A percentile compares a stretch with the other conserved stretches of the same genome.
phyloP scores from a whole-genome alignment of 2,113 vertebrate genomes.

The Sinocyclocheilus rhinocerous region DNA sequence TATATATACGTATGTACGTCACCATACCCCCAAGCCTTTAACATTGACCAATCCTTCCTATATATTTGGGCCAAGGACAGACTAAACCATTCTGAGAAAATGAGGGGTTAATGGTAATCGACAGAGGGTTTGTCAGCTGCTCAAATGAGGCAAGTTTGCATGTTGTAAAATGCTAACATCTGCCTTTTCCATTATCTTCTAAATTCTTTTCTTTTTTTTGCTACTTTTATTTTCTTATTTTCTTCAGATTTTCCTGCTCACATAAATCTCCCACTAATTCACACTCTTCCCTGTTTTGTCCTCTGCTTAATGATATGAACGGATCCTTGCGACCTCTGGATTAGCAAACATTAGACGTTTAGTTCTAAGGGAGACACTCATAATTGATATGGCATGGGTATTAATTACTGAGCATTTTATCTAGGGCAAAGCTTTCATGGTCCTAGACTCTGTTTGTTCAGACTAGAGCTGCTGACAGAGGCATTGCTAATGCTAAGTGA shows the following conservation, averaged over 20 bases:
- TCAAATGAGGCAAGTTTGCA: background rate
- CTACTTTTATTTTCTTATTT: background rate
- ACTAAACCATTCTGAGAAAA: constrained; percentile 37
- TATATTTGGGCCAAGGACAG: constrained; percentile 52
- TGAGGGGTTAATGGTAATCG: constrained; percentile 7
- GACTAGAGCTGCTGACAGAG: background rate
- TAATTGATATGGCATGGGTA: constrained; percentile 44
- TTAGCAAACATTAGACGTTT: constrained; percentile 39
- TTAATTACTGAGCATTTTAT: constrained; percentile 49
- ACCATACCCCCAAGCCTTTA: constrained; percentile 27
- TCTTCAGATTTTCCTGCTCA: no score
- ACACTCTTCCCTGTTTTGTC: background rate
- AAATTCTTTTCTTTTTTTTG: background rate
- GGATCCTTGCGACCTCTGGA: background rate
- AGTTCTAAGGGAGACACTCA: constrained; percentile 38
- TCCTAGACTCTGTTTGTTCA: constrained; percentile 14
- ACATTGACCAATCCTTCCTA: constrained; percentile 32
- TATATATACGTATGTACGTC: background rate
- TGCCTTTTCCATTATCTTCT: background rate
- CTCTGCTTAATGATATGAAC: constrained; percentile 12
- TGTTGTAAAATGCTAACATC: background rate
- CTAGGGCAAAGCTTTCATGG: constrained; percentile 37
- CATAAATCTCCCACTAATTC: background rate
- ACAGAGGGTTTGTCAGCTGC: background rate
- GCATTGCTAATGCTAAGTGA: background rate